Base-by-base conservation (phyloP, 2,888 invertebrate genomes). In the Microchrysa polita region DNA sequence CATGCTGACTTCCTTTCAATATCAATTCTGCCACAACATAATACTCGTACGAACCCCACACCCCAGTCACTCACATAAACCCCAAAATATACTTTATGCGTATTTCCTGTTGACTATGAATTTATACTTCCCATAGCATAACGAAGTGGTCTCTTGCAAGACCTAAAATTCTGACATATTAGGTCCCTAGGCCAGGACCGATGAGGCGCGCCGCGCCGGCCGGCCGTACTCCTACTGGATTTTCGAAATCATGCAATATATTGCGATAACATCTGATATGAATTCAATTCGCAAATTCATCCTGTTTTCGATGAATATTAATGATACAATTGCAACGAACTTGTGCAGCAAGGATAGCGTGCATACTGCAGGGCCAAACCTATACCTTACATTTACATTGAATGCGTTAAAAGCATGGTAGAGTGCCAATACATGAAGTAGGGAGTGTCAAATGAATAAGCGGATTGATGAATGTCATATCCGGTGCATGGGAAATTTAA, bases 211-310 rank as follows among this genome's bases (percentile, higher is more conserved):
- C 2, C n/a, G 55, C 4, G 10, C 18, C n/a, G 10, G 16, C 2
- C 4, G 52, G 52, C 14, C 16, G 59, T 7, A 14, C 14, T 9
- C 5, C 20, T 23, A 23, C 14, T 52, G 67, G 48, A 48, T 22
- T 67, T 67, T 48, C 27, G 27, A 7, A 7, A 34, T 34, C 2
- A 34, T 34, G 7, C 27, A 34, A 34, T 34, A 34, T 34, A 34
- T 34, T 34, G 27, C 27, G 27, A 34, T 34, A 34, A 5, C 27
- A 48, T 57, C 27, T 34, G 42, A 48, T 57, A n/a, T 34, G 42
- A 60, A 60, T 60, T 60, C 34, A 60, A 67, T 67, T 67, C 52
- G 65, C 44, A 67, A 67, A 14, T 67, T 52, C 65, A 48, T 67
- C 44, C 22, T 34, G 9, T 44, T 67, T 67, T 23, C 65, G 48